Base-by-base conservation (phyloP, 30 jellyfish, hydroid and myxozoan genomes). In the Hydractinia symbiolongicarpus region DNA sequence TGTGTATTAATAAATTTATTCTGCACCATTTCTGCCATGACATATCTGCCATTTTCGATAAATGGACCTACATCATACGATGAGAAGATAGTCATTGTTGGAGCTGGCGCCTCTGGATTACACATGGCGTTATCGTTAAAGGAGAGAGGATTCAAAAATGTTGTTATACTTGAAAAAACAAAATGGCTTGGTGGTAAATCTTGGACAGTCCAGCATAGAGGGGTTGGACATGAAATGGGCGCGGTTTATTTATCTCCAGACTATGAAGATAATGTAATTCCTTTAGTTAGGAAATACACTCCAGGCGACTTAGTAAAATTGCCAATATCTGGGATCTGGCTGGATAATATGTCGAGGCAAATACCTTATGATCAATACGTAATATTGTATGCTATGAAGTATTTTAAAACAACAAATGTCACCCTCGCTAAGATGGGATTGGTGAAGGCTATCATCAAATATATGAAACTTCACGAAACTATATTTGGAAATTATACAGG, bases 31-130 rank as follows among this genome's bases (percentile, higher is more conserved):
- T 64, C 40, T 13, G 40, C 9, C 74, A 64, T n/a, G 16, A 64
- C 19, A 7, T 64, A 64, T 13, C 17, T 11, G 50, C 80, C 67
- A n/a, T 71, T 19, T 53, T 14, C 30, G 53, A 71, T 54, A 5
- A 55, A 52, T n/a, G 97, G 97, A 16, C 97, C 97, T 30, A 86
- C 85, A 64, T 54, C 89, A 6, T 53, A 55, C 9, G 49, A 82
- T 6, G 95, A 85, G 81, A 81, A 81, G 67, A 90, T 90, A 67
- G 97, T 93, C n/a, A 85, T 90, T 60, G 95, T 90, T 67, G 97
- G 97, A 9, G 97, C 90, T n/a, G 97, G 97, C 6, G 83, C 97
- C 11, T 86, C 97, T 7, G 97, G 97, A 5, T 86, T 90, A 1
- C 97, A 90, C 81, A 90, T 90, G 97, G 97, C 97, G 9, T 82